Conservation (phyloP, 2,888 invertebrate species). For the Drosophila mayaguana region DNA sequence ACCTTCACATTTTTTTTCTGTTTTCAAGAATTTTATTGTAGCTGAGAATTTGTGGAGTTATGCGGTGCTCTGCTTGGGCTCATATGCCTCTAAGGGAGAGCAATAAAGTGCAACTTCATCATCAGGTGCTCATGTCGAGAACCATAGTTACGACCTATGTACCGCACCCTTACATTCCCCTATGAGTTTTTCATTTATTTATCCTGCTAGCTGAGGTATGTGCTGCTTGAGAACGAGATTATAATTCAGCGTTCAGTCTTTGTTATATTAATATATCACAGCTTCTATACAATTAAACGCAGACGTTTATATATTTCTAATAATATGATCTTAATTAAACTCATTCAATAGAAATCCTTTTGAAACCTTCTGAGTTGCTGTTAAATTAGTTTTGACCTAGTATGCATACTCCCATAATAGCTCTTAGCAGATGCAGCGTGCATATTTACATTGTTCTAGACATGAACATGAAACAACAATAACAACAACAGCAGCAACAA, state of each 20-base stretch:
- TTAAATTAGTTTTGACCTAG: slow-evolving; percentile 1
- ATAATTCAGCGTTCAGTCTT: not conserved
- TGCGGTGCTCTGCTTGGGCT: slow-evolving; percentile 1
- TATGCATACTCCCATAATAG: not conserved
- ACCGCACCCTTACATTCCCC: slow-evolving; percentile 9
- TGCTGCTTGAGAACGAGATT: too few relatives aligned
- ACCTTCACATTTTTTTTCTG: not conserved
- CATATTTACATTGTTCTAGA: slow-evolving; percentile 17
- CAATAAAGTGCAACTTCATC: slow-evolving; percentile 60
- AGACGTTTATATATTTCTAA: not conserved
- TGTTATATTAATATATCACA: not conserved
- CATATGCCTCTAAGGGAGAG: slow-evolving; percentile 48
- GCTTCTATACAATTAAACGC: not conserved
- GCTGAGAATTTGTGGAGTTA: slow-evolving; percentile 26
- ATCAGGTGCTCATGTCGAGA: slow-evolving; percentile 31
- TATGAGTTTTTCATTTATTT: not conserved
- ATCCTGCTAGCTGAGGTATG: not conserved
- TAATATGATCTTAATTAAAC: not conserved
- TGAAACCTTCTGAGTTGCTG: not conserved
- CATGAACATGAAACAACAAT: not conserved
- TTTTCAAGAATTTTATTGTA: slow-evolving; percentile 3
- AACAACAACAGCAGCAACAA: not conserved
- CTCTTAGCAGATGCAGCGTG: slow-evolving; percentile 11
- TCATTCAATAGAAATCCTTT: not conserved
- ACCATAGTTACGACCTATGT: slow-evolving; percentile 3